Percentiles rank a stretch among this genome's conserved stretches.
Conservation (phyloP, 2,888 invertebrate species). For the Pterostichus madidus region DNA sequence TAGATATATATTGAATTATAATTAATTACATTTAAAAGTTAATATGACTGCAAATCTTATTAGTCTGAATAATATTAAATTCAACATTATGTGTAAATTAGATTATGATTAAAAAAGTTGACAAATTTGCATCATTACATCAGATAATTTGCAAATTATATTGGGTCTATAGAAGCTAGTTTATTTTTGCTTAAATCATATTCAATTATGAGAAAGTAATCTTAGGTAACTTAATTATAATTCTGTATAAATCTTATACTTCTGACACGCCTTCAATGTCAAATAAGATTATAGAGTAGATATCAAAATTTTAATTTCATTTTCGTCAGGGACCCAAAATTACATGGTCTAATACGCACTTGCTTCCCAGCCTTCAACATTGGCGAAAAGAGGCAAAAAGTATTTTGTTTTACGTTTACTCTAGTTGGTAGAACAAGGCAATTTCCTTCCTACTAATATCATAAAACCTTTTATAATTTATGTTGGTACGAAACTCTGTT, state of each 20-base stretch:
- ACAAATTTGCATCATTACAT: conserved; percentile 1
- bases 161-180: too few species aligned
- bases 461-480: too few species aligned
- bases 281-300: conserved; percentile 12
- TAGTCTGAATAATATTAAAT: too few species aligned
- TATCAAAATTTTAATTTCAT: neutral
- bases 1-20: conserved; percentile 3
- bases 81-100: too few species aligned
- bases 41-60: too few species aligned
- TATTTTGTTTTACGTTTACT: too few species aligned
- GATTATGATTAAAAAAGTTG: neutral
- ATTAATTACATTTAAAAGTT: neutral
- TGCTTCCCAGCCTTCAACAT: neutral
- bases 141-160: conserved; percentile 8
- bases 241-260: neutral
- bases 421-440: too few species aligned
- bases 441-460: too few species aligned
- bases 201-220: conserved; percentile 1
- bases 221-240: conserved; percentile 4
- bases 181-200: neutral
- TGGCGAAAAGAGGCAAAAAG: neutral
- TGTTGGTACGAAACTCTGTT: too few species aligned
- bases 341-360: neutral
- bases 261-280: conserved; percentile 18
- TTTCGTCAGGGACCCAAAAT: neutral